phyloP scores from a whole-genome alignment of 2,888 invertebrate genomes.

The Tupiocoris notatus region DNA sequence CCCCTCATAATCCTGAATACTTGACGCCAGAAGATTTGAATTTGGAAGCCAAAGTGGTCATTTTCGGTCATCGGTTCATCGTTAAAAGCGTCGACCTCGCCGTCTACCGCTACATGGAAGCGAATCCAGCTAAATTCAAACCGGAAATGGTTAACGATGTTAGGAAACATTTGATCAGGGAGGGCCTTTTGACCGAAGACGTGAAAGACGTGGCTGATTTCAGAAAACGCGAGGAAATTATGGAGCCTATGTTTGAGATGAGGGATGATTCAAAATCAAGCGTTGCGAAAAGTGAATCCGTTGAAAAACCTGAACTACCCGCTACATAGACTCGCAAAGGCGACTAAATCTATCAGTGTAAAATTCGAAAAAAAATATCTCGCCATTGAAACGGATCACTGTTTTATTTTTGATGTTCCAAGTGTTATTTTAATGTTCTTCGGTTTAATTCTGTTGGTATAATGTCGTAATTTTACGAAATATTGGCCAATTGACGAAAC shows the following conservation, averaged over 20 bases:
- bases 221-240: constrained; percentile 44
- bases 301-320: too few relatives aligned
- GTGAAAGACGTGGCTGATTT: constrained; percentile 53
- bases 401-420: too few relatives aligned
- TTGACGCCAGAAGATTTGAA: constrained; percentile 77
- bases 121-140: constrained; percentile 70
- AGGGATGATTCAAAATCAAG: too few relatives aligned
- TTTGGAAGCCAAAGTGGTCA: constrained; percentile 68
- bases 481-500: too few relatives aligned
- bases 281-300: too few relatives aligned
- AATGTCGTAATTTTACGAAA: too few relatives aligned
- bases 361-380: too few relatives aligned
- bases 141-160: constrained; percentile 66
- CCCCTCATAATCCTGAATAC: constrained; percentile 69
- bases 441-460: too few relatives aligned
- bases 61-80: constrained; percentile 73
- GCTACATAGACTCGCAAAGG: too few relatives aligned
- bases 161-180: constrained; percentile 65
- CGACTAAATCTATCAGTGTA: too few relatives aligned
- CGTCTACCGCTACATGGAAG: constrained; percentile 74
- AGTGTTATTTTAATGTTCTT: too few relatives aligned
- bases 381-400: too few relatives aligned
- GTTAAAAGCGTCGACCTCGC: constrained; percentile 74
- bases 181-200: constrained; percentile 64
- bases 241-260: constrained; percentile 37